Percentiles rank a stretch among this genome's conserved stretches.
phyloP scores from a whole-genome alignment of 2,113 vertebrate species.

The Grammomys surdaster region DNA sequence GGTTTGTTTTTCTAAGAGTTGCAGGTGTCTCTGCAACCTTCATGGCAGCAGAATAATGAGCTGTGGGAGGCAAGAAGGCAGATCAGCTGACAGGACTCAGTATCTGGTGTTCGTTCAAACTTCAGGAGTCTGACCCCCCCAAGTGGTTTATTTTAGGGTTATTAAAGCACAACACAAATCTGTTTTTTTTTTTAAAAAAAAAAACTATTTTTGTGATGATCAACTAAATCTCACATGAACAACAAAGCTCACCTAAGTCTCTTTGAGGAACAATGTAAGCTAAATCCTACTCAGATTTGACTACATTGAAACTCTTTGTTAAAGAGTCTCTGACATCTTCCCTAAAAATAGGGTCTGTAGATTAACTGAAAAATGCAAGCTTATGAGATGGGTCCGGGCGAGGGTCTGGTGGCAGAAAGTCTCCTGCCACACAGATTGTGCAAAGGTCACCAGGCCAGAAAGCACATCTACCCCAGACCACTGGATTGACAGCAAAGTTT shows the following conservation, averaged over 20 bases:
- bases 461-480: not conserved
- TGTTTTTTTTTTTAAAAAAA: not conserved
- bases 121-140: not conserved
- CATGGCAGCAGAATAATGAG: not conserved
- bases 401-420: not conserved
- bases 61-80: not conserved
- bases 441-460: not conserved
- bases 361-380: not conserved
- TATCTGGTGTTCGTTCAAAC: not conserved
- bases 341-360: not conserved
- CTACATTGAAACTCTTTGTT: not conserved
- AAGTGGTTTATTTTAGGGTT: not conserved
- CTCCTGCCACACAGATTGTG: not conserved
- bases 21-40: not conserved
- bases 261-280: not conserved
- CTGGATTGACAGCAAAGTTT: not conserved
- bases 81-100: not conserved
- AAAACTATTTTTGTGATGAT: not conserved
- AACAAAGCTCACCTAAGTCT: not conserved
- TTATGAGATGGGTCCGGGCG: not conserved
- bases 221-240: not conserved
- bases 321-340: not conserved
- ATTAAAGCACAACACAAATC: not conserved
- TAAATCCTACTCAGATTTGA: not conserved
- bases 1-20: not conserved